Base-by-base conservation (phyloP, 2,888 invertebrate genomes). In the Lordiphosa andalusiaca region DNA sequence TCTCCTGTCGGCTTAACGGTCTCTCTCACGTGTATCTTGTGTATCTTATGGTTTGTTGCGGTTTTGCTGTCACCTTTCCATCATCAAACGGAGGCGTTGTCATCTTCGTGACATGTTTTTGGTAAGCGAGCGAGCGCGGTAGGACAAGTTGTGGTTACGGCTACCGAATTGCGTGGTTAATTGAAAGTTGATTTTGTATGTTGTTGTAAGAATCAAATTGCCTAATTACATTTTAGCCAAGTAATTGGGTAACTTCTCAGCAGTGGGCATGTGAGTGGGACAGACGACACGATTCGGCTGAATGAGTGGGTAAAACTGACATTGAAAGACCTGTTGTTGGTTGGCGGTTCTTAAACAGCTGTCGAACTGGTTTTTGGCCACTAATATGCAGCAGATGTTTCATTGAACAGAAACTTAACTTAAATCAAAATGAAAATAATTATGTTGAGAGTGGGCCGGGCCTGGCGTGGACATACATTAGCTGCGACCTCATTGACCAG, bases 251-350 rank as follows among this genome's bases (percentile, higher is more conserved):
- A 56, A 71, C 23, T 25, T 55, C 48, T 41, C 35, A 36, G 33
- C 16, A 6, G 55, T 47, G 47, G 46, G 46, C 58, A 69, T 73
- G 70, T 75, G 57, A 69, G 71, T 64, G 57, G 68, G 16, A 67
- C 53, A 33, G 51, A 42, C 58, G 46, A 63, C 37, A 59, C 63
- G 60, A 60, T 67, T 64, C 64, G 58, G 61, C 71, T 71, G 72
- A 69, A 67, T 65, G 81, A 72, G 81, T 81, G 81, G 71, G 81
- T 59, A 63, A 57, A 48, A 48, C 65, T 70, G 55, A 57, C 73
- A 55, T 53, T 58, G 59, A 47, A 58, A 70, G 41, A 65, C 63
- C 66, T 71, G 55, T 71, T 65, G 55, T 16, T 16, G 1, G 30
- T 38, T 47, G n/a, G 16, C 35, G 21, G 19, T 56, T 50, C 47